Base-by-base conservation (phyloP, 92 coral and sea anemone genomes). In the Bergia puertoricense region DNA sequence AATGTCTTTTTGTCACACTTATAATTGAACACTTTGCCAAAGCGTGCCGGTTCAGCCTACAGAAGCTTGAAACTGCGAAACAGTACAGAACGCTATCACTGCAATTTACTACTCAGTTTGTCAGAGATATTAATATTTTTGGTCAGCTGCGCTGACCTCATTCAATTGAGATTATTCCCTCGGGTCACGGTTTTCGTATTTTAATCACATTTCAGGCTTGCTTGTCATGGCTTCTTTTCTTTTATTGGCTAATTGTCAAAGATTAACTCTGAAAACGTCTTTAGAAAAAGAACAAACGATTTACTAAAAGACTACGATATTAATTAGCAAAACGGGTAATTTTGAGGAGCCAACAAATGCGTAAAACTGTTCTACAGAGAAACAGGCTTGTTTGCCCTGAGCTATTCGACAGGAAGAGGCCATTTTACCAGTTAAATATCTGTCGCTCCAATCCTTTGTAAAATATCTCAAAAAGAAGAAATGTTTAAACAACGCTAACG, bases 381-480 rank as follows among this genome's bases (percentile, higher is more conserved):
- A 84, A 37, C 57, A 46, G 14, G n/a, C 15, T 3, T 30, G 46
- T 10, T 36, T 45, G 38, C 51, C 36, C 42, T 39, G 30, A 73
- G 48, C 11, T 2, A 39, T 44, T 5, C 2, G 1, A 41, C 46
- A 39, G 16, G 13, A 39, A 66, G 43, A 84, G 48, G 44, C 13
- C 44, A 46, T 45, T 84, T 37, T 50, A 18, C 45, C 65, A 6
- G 45, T 15, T 46, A 5, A 84, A 45, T 50, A 84, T 48, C 87
- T 84, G 79, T 84, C 87, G 59, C 79, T 84, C 42, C 66, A 73
- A 13, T 73, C 66, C 39, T 22, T 84, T 84, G 66, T 84, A 69
- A 84, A 48, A 71, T 69, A 71, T 84, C 87, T 84, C 62, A 46
- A 46, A 42, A 44, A 84, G 78, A 69, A 84, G 77, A 84, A 71